Percentiles rank a stretch among this genome's conserved stretches.
phyloP scores from a whole-genome alignment of 2,888 invertebrate genomes.

The Trimorus sp. region DNA sequence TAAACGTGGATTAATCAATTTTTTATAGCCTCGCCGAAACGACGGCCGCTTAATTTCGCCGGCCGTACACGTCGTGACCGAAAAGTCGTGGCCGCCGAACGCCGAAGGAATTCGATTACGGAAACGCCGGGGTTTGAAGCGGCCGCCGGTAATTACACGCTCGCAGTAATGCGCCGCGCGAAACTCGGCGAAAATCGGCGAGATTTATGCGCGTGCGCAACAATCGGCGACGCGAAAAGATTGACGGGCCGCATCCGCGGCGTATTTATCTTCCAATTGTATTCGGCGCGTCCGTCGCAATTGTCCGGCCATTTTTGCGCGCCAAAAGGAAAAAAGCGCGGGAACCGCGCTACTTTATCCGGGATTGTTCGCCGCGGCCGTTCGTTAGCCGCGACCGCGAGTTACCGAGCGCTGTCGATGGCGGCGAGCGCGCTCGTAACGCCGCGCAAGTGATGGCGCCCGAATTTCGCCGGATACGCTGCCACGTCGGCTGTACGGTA shows the following conservation, averaged over 20 bases:
- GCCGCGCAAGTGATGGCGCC: background rate
- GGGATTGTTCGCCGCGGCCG: background rate
- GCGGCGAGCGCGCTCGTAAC: conserved; percentile 18
- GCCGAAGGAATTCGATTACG: conserved; percentile 22
- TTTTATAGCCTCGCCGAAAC: conserved; percentile 51
- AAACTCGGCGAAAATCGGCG: no score
- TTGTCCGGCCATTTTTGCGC: no score
- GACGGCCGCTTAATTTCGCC: conserved; percentile 51
- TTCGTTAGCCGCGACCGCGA: no score
- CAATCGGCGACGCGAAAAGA: no score
- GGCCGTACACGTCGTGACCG: conserved; percentile 44
- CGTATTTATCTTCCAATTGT: no score
- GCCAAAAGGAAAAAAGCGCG: no score
- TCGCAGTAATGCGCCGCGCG: no score
- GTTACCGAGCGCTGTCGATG: background rate
- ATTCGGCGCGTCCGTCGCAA: no score
- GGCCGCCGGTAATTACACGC: conserved; percentile 7
- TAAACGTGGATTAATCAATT: conserved; percentile 68
- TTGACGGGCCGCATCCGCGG: no score
- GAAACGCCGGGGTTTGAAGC: conserved; percentile 5
- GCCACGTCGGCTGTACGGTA: conserved; percentile 57
- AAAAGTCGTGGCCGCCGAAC: conserved; percentile 34
- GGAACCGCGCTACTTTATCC: no score
- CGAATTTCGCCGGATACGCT: background rate
- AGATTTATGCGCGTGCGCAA: no score